Conservation (phyloP, 2,113 vertebrate genomes). For the Progne subis region DNA sequence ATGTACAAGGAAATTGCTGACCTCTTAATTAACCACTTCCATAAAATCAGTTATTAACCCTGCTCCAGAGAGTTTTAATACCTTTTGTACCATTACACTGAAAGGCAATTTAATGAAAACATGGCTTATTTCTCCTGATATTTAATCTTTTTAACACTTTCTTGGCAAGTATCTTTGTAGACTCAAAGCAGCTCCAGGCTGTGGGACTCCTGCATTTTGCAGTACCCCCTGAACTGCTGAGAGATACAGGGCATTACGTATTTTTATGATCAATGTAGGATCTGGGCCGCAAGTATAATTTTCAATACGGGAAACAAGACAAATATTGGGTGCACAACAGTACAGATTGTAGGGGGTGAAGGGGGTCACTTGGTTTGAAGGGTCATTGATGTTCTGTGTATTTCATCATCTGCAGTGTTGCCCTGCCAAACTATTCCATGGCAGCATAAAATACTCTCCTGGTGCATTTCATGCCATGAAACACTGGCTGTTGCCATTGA, state of each 20-base stretch:
- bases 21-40: conserved; percentile 8
- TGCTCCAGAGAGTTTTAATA: conserved; percentile 28
- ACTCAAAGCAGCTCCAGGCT: neutral
- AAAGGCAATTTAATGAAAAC: conserved; percentile 3
- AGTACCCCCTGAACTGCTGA: neutral
- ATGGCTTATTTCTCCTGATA: neutral
- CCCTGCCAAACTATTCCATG: neutral
- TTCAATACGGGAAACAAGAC: neutral
- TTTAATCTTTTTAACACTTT: neutral
- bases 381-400: neutral
- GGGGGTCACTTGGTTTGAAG: neutral
- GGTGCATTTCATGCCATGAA: neutral
- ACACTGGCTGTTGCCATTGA: neutral
- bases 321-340: neutral
- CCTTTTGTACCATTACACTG: neutral
- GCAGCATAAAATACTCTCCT: neutral
- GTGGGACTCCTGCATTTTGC: neutral
- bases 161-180: neutral
- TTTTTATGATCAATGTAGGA: neutral
- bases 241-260: neutral
- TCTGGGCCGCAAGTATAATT: neutral
- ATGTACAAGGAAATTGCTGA: neutral
- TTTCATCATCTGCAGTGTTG: neutral
- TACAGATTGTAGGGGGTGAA: neutral
- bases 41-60: conserved; percentile 11